Evolutionary conservation across 2,113 vertebrate species (phyloP), one percentile per base, ranked within the genome.

Genomic region (Leiothrix lutea): DNA sequence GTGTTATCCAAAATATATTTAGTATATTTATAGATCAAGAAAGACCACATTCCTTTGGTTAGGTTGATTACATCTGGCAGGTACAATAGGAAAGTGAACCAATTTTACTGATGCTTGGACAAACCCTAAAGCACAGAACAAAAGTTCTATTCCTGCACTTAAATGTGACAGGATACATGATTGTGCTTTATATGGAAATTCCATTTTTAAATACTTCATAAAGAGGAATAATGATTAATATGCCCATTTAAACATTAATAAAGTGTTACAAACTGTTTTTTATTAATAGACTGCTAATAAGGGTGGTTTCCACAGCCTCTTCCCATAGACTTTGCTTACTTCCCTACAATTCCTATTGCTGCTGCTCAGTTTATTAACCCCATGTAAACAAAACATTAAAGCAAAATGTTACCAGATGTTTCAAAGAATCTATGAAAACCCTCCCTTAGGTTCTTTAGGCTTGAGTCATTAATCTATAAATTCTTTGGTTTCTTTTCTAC

Each of bases 391-490:
- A 44, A 93, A 90, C 79, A 88, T 86, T 95, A 93, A 94, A 80
- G 92, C 72, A 92, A 95, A 96, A 91, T 83, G 85, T 78, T 97
- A 96, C 90, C 91, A 92, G 94, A 97, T 96, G 95, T 95, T 96
- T 86, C 51, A 95, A 91, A 90, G 64, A 85, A 88, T 85, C 90
- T 64, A 90, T 71, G 75, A 95, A 93, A 96, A 92, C 18, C 45
- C 10, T 83, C 95, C 80, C 85, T 86, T 53, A 94, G 82, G 90
- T 92, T 96, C 67, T 66, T 45, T 51, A 88, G 50, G 28, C 80
- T 95, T 74, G 50, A 83, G 69, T 92, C 85, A 83, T 93, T 92
- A 83, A 83, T 86, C 82, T 92, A 92, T 86, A 90, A 92, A 88
- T 90, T 90, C 86, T 93, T 94, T 67, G 60, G 54, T 90, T 94